These are phyloP conservation scores for Leptinotarsa rubiginosa DNA, from an alignment of 2,888 invertebrate genomes.

Conservation along the genomic window DNA sequence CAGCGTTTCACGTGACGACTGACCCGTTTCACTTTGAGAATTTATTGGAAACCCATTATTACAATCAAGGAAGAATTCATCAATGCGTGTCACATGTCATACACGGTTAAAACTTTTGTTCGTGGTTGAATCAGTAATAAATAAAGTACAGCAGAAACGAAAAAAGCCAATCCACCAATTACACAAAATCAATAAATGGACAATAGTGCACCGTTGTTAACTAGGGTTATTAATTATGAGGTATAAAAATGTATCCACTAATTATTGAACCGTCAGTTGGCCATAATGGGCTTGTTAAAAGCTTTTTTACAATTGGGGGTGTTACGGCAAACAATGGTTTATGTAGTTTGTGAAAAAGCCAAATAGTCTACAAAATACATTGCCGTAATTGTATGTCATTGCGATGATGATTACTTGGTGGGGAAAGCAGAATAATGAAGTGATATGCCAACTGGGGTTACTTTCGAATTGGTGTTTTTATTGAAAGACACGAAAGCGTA, in stretches of 20 bases:
- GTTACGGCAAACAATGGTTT: slow-evolving; percentile 54
- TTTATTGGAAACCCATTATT: slow-evolving; percentile 16
- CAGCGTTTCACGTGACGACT: not conserved
- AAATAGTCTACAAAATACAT: slow-evolving; percentile 46
- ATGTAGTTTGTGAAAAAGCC: slow-evolving; percentile 47
- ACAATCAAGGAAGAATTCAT: slow-evolving; percentile 8
- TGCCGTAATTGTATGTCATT: slow-evolving; percentile 43
- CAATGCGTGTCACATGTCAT: slow-evolving; percentile 16
- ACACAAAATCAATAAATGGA: slow-evolving; percentile 52
- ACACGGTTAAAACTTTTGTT: slow-evolving; percentile 19
- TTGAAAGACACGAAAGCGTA: slow-evolving; percentile 25
- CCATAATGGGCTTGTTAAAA: slow-evolving; percentile 57
- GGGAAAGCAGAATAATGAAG: slow-evolving; percentile 37
- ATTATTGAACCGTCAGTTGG: slow-evolving; percentile 57
- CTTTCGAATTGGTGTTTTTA: slow-evolving; percentile 33
- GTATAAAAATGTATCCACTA: slow-evolving; percentile 51
- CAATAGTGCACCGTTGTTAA: slow-evolving; percentile 53
- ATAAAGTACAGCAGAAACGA: slow-evolving; percentile 29
- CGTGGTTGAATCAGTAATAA: slow-evolving; percentile 31
- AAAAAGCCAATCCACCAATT: slow-evolving; percentile 42
- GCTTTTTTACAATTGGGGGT: slow-evolving; percentile 57
- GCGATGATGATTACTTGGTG: slow-evolving; percentile 41
- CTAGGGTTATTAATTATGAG: slow-evolving; percentile 55
- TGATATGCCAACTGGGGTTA: slow-evolving; percentile 40
- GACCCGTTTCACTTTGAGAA: slow-evolving; percentile 1